These are phyloP conservation scores for Sebastes oblongus DNA, from an alignment of 2,797 vertebrate species.

Conservation along the genomic window DNA sequence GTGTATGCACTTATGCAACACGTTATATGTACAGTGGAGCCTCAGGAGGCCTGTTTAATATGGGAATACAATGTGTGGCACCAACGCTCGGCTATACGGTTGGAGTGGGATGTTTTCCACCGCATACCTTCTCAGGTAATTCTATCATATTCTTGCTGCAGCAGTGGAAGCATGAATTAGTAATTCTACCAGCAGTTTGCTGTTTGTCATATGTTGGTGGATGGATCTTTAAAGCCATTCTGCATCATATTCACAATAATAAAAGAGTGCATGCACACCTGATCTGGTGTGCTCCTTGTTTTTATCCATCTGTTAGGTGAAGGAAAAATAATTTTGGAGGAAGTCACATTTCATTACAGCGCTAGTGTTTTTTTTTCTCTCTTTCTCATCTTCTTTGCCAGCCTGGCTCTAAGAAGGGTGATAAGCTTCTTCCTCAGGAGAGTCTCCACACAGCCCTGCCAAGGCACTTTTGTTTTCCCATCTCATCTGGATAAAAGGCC, in stretches of 20 bases:
- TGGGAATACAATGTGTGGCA: not conserved
- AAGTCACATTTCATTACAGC: constrained; percentile 17
- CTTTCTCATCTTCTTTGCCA: not conserved
- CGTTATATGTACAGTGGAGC: not conserved
- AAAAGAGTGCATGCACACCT: not conserved
- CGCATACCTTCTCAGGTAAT: not conserved
- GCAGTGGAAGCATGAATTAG: not conserved
- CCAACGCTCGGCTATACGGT: not conserved
- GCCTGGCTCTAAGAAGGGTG: not conserved
- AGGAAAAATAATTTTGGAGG: not conserved
- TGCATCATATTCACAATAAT: not conserved
- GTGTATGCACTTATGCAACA: not conserved
- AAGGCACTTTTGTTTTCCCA: constrained; percentile 1
- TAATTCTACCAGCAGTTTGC: not conserved
- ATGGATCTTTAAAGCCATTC: not conserved
- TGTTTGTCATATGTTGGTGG: not conserved
- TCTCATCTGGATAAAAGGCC: not conserved
- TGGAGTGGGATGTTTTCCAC: not conserved
- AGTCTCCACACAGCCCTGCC: not conserved
- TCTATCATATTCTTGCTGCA: not conserved
- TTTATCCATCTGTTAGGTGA: not conserved
- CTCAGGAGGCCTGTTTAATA: not conserved
- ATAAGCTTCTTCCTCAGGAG: constrained; percentile 5
- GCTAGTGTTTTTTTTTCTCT: not conserved
- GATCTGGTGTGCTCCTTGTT: not conserved